Percentiles rank a stretch among this genome's conserved stretches.
These are phyloP conservation scores for Bombus affinis DNA, from an alignment of 1,140 invertebrate genomes.

Conservation along the genomic window DNA sequence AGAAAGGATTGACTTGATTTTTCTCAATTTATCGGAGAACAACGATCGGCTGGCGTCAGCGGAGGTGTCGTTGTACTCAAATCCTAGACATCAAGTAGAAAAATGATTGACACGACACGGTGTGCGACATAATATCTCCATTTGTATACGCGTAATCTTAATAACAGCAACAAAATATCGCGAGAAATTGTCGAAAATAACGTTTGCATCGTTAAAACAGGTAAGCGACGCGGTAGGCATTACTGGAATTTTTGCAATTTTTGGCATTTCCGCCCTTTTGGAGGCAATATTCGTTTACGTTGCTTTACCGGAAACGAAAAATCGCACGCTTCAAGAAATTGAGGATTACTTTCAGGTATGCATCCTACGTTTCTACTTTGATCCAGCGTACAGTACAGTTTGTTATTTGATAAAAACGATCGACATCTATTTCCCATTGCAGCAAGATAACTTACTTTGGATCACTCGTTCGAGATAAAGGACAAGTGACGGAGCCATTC, in stretches of 20 bases:
- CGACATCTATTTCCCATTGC: conserved; percentile 35
- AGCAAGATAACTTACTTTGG: conserved; percentile 85
- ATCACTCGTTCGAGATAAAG: conserved; percentile 77
- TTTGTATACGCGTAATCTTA: too few species aligned
- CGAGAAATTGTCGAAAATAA: background rate
- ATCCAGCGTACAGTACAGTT: background rate
- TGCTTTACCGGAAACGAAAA: conserved; percentile 92
- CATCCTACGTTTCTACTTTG: background rate
- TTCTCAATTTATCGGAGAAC: background rate
- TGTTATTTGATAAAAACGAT: background rate
- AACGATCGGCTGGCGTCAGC: too few species aligned
- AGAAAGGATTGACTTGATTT: background rate
- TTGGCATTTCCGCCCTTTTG: conserved; percentile 86
- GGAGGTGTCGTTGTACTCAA: too few species aligned
- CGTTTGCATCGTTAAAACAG: conserved; percentile 52
- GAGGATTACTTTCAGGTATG: conserved; percentile 88
- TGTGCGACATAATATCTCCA: too few species aligned
- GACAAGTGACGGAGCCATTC: conserved; percentile 34
- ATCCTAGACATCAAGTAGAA: too few species aligned
- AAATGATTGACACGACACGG: background rate
- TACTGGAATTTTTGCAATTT: conserved; percentile 86
- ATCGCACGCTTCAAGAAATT: conserved; percentile 89
- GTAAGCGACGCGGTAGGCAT: conserved; percentile 84
- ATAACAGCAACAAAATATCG: background rate
- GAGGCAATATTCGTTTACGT: conserved; percentile 88